Evolutionary conservation across 2,888 invertebrate genomes (phyloP), one percentile per base, ranked within the genome.

Genomic region (Pedicia rivosa): DNA sequence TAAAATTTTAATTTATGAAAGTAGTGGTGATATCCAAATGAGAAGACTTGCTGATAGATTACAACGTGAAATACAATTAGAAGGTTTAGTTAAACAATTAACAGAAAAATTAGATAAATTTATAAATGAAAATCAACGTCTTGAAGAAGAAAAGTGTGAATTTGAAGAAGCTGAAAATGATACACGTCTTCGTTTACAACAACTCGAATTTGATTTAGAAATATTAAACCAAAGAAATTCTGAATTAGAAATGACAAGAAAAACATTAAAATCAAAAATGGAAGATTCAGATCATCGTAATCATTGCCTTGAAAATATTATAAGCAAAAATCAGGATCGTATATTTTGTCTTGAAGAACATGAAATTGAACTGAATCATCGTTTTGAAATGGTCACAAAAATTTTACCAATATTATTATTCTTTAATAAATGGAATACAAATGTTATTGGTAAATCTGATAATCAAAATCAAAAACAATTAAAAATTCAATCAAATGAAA

Each of bases 121-220:
- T 48, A 66, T 72, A 49, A 65, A 68, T 32, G 72, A 74, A 48
- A 75, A 76, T 55, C 66, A 68, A 39, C 62, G 64, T 46, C 58
- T 78, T 46, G 78, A 78, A 51, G 78, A 78, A 53, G 77, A 78
- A 51, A 71, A 73, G 55, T 74, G 77, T 52, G 78, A 79, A 56
- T 65, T 78, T 43, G 78, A 78, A 58, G 78, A 78, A 57, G 75
- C 76, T 19, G 78, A 78, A 59, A 78, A 78, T 63, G 78, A 78
- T 49, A 74, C 76, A n/a, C 51, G 62, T 35, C 45, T 62, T 5
- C 54, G 56, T 12, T 43, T 62, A 40, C 62, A 62, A 41, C 69
- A 71, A 44, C 63, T 72, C 45, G 72, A 73, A 56, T 67, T 72
- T 53, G 73, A 73, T 50, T 65, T 72, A 50, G 72, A 73, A 52